phyloP scores from a whole-genome alignment of 2,113 vertebrate genomes.

The Myrmophylax atrothorax region DNA sequence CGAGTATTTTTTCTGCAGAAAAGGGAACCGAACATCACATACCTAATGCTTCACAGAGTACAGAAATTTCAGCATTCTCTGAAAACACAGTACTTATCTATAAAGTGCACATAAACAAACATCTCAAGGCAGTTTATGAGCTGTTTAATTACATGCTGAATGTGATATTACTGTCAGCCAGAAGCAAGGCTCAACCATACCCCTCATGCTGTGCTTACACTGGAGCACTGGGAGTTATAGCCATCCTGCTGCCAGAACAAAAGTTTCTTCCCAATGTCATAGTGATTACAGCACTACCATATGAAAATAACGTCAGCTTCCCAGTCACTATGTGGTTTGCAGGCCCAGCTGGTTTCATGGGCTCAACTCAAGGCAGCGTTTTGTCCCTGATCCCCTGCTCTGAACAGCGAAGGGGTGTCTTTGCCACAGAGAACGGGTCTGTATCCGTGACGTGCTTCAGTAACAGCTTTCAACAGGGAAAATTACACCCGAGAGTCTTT shows the following conservation, averaged over 20 bases:
- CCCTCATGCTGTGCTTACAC: slow-evolving; percentile 41
- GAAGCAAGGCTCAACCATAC: slow-evolving; percentile 18
- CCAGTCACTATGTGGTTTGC: background rate
- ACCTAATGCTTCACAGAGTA: background rate
- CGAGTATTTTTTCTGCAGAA: background rate
- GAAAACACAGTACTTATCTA: background rate
- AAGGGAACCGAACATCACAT: background rate
- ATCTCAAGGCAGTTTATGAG: slow-evolving; percentile 57
- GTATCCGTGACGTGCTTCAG: background rate
- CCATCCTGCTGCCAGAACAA: background rate
- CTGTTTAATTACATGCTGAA: slow-evolving; percentile 50
- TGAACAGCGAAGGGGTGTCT: background rate
- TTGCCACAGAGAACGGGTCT: background rate
- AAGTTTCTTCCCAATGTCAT: background rate
- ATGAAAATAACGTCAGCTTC: background rate
- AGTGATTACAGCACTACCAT: background rate
- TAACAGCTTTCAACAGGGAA: background rate
- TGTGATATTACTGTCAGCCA: slow-evolving; percentile 9
- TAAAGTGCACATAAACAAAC: slow-evolving; percentile 23
- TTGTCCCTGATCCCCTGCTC: rapidly evolving
- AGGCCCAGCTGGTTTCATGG: background rate
- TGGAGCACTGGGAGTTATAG: background rate
- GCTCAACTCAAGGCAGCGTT: background rate
- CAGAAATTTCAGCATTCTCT: background rate
- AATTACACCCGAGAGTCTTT: background rate